phyloP scores from a whole-genome alignment of 2,888 invertebrate genomes.

The Seira sanloemensis region DNA sequence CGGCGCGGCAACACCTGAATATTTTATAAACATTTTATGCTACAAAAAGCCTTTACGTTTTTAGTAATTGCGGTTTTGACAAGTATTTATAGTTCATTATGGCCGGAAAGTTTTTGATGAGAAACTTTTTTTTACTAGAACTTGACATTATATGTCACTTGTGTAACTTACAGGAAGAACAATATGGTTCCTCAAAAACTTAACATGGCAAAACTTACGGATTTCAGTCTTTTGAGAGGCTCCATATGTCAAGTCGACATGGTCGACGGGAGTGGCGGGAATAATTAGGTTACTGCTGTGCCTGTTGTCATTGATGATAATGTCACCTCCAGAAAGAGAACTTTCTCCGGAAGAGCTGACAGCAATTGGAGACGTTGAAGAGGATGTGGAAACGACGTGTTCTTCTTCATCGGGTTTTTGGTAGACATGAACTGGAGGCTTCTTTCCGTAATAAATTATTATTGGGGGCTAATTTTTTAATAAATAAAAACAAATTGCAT shows the following conservation, averaged over 20 bases:
- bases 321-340: background rate
- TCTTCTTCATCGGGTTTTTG: conserved; percentile 72
- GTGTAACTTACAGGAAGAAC: background rate
- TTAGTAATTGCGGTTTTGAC: background rate
- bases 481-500: background rate
- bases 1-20: conserved; percentile 58
- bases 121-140: background rate
- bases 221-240: conserved; percentile 57
- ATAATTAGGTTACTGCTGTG: conserved; percentile 6
- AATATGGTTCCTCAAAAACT: background rate
- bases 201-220: conserved; percentile 48
- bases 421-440: conserved; percentile 76
- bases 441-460: conserved; percentile 75
- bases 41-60: background rate
- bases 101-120: background rate
- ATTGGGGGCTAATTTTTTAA: conserved; percentile 75
- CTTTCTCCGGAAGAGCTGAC: conserved; percentile 2
- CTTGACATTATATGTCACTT: background rate
- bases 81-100: background rate
- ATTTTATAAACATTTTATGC: conserved; percentile 38
- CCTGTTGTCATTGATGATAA: background rate
- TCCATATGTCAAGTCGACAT: conserved; percentile 65
- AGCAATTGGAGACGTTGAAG: conserved; percentile 35
- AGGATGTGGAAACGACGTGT: background rate
- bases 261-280: conserved; percentile 16